phyloP scores from a whole-genome alignment of 2,113 vertebrate species.

The Ibidorhyncha struthersii region DNA sequence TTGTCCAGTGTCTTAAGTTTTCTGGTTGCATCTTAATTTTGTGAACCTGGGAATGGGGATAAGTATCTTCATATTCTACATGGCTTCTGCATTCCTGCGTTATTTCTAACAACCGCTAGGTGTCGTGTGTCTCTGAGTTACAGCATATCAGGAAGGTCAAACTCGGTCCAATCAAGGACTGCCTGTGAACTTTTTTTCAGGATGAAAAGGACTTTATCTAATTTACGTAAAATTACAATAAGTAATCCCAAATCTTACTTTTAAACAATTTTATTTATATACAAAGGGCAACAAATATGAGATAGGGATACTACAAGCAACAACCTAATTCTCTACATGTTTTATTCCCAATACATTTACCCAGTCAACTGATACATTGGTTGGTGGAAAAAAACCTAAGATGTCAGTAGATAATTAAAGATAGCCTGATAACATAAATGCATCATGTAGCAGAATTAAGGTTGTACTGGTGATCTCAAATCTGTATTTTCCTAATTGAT shows the following conservation, averaged over 20 bases:
- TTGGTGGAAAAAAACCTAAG: not conserved
- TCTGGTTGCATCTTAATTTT: not conserved
- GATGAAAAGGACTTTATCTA: not conserved
- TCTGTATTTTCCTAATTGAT: not conserved
- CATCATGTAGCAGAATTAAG: not conserved
- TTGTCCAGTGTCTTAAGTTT: not conserved
- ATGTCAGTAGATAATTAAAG: not conserved
- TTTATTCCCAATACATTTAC: not conserved
- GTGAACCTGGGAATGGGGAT: not conserved
- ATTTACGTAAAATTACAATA: not conserved
- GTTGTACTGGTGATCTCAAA: not conserved
- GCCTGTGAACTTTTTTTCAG: not conserved
- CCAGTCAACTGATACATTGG: not conserved
- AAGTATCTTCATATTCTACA: not conserved
- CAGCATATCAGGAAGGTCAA: not conserved
- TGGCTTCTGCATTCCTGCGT: not conserved
- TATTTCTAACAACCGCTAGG: slow-evolving; percentile 37
- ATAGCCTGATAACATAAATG: not conserved
- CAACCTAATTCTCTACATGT: not conserved
- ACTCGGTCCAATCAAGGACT: not conserved
- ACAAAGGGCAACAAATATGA: not conserved
- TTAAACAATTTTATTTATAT: not conserved
- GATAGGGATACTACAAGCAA: not conserved
- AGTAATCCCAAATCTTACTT: not conserved
- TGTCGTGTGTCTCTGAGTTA: slow-evolving; percentile 45